phyloP scores from a whole-genome alignment of 2,113 vertebrate genomes.

The Rhinoderma darwinii region DNA sequence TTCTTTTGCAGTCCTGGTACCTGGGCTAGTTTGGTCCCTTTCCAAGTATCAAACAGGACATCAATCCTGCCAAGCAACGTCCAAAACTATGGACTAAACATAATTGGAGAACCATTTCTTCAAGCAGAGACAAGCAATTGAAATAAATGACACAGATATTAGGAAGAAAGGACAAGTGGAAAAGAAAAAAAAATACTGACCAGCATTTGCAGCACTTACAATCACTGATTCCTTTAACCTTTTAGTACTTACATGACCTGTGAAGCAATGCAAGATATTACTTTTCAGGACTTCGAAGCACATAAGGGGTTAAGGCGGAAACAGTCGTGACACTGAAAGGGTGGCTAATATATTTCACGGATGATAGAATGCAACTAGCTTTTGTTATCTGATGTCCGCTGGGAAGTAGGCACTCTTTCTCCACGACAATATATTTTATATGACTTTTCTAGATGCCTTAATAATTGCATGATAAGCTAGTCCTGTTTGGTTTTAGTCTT shows the following conservation, averaged over 20 bases:
- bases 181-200: conserved; percentile 69
- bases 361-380: conserved; percentile 86
- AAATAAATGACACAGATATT: conserved; percentile 67
- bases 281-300: conserved; percentile 49
- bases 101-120: conserved; percentile 99
- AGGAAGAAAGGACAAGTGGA: conserved; percentile 68
- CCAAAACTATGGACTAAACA: conserved; percentile 99
- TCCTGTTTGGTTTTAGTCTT: conserved; percentile 87
- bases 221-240: conserved; percentile 76
- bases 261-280: conserved; percentile 52
- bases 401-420: conserved; percentile 98
- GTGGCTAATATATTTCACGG: conserved; percentile 83
- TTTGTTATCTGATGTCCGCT: conserved; percentile 91
- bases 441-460: conserved; percentile 98
- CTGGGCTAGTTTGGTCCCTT: conserved; percentile 99
- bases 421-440: conserved; percentile 84
- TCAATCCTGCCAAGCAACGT: conserved; percentile 98
- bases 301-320: conserved; percentile 68
- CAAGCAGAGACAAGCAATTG: conserved; percentile 98
- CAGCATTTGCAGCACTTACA: conserved; percentile 85
- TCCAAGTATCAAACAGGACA: conserved; percentile 99
- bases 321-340: conserved; percentile 75
- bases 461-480: conserved; percentile 99
- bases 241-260: conserved; percentile 58
- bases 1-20: conserved; percentile 95